A percentile compares a stretch with the other conserved stretches of the same genome.
These are phyloP conservation scores for Piezodorus guildinii DNA, from an alignment of 1,140 invertebrate genomes.

Conservation along the genomic window DNA sequence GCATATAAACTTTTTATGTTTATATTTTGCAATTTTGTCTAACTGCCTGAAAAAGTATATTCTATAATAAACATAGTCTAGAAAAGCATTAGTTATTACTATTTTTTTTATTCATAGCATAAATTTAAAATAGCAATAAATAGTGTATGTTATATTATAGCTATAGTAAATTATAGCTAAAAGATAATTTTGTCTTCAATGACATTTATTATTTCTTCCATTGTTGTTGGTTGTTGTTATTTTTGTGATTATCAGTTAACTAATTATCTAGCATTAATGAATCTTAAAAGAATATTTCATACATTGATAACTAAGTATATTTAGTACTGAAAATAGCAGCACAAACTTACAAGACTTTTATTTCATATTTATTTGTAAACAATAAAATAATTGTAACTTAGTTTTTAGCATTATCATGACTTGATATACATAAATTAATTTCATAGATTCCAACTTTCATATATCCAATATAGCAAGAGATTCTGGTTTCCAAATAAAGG, in stretches of 20 bases:
- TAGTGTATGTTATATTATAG: too few relatives aligned
- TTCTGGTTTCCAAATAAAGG: too few relatives aligned
- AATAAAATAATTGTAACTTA: too few relatives aligned
- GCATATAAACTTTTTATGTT: neutral
- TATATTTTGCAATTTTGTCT: conserved; percentile 4
- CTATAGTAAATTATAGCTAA: conserved; percentile 11
- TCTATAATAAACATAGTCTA: neutral
- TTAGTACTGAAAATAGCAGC: conserved; percentile 1
- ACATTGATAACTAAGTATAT: neutral
- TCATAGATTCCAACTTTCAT: too few relatives aligned
- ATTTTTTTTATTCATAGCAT: conserved; percentile 13
- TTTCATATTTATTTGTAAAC: too few relatives aligned
- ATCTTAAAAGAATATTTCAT: neutral
- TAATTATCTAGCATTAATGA: neutral
- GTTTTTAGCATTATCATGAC: too few relatives aligned
- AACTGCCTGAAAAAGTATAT: conserved; percentile 9
- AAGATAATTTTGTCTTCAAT: conserved; percentile 5
- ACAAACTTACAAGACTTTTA: neutral
- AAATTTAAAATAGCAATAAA: conserved; percentile 15
- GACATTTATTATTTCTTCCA: conserved; percentile 15
- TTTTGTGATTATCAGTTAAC: neutral
- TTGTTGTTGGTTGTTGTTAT: conserved; percentile 4
- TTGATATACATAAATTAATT: too few relatives aligned
- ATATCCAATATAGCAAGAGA: too few relatives aligned
- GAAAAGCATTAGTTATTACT: neutral